phyloP scores from a whole-genome alignment of 2,888 invertebrate species.

The Gastracanthus pulcherrimus region DNA sequence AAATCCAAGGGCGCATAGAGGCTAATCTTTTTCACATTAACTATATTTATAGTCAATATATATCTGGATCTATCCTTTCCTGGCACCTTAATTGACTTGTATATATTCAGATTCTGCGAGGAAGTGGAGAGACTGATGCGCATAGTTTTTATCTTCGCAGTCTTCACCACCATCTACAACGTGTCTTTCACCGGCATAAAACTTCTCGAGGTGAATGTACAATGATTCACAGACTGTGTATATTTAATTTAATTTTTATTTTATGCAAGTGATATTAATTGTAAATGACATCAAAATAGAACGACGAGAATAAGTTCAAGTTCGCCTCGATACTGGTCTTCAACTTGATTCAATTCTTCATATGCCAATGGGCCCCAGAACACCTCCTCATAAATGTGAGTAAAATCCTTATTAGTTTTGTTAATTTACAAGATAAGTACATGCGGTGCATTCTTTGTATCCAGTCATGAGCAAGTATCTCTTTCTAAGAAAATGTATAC shows the following conservation, averaged over 20 bases:
- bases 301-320: neutral
- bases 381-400: slow-evolving; percentile 38
- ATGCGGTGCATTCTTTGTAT: too few species aligned
- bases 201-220: slow-evolving; percentile 6
- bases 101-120: slow-evolving; percentile 1
- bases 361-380: slow-evolving; percentile 45
- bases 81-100: too few species aligned
- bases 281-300: neutral
- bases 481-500: too few species aligned
- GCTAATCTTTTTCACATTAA: too few species aligned
- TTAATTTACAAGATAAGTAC: neutral
- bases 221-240: neutral
- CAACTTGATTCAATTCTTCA: slow-evolving; percentile 24
- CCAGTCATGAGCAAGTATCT: too few species aligned
- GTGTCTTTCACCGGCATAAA: neutral
- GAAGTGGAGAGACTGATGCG: neutral
- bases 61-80: too few species aligned
- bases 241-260: neutral
- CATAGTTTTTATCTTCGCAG: neutral
- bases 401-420: neutral
- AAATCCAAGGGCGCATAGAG: too few species aligned
- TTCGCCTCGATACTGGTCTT: neutral
- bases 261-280: neutral
- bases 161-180: neutral
- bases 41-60: too few species aligned